Conservation (phyloP, 53 echinoderm and acorn worm genomes). For the Antedon mediterranea region DNA sequence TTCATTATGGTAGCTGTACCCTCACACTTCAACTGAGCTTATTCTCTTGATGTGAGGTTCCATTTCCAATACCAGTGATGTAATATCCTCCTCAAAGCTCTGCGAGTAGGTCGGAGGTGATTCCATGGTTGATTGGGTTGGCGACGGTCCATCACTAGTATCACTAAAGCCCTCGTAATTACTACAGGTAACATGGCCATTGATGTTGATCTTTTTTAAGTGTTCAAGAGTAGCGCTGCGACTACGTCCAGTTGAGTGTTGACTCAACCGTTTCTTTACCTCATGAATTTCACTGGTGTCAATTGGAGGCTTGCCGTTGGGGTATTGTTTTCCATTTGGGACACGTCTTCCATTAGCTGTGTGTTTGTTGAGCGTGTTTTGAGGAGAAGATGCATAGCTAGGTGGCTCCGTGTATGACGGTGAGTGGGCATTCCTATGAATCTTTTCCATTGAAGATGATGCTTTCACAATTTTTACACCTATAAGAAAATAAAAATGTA, state of each 20-base stretch:
- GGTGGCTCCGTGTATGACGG: neutral
- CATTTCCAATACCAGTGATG: neutral
- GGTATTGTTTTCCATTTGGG: neutral
- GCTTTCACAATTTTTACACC: neutral
- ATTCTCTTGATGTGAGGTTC: neutral
- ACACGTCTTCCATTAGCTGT: neutral
- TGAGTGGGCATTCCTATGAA: neutral
- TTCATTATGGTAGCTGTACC: too few relatives aligned
- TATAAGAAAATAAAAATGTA: neutral
- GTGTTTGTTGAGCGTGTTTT: neutral
- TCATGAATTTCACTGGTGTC: neutral
- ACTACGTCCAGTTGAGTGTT: neutral
- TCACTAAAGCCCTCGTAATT: neutral
- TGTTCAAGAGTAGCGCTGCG: neutral
- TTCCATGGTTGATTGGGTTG: neutral
- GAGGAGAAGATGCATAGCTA: neutral
- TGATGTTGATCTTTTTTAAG: neutral
- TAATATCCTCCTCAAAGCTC: neutral
- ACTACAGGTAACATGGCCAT: neutral
- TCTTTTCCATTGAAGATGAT: neutral
- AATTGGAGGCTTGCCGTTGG: neutral
- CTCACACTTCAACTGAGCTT: neutral
- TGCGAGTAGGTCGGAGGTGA: neutral
- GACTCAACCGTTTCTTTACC: neutral
- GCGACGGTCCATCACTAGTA: neutral